Base-by-base conservation (phyloP, 2,113 vertebrate genomes). In the Nasalis larvatus region DNA sequence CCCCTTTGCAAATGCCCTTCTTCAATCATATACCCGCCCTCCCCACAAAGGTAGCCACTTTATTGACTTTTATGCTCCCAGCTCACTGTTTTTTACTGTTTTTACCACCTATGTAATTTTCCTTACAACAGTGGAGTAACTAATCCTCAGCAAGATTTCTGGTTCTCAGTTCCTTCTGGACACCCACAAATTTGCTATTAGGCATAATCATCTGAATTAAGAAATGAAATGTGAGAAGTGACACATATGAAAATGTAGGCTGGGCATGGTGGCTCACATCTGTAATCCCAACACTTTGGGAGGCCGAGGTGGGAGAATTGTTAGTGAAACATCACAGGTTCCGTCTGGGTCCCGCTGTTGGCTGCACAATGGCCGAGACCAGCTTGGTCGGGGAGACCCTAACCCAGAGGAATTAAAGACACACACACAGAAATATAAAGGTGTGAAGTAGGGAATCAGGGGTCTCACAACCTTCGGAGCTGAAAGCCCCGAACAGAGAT, bases 21-120 rank as follows among this genome's bases (percentile, higher is more conserved):
- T 69, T 47, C 7, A 60, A 30, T 74, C 8, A 30, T 20, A 6
- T 49, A 1, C 17, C 0, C 1, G 1, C 42, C 40, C 6, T 60
- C 35, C 5, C 37, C 17, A 45, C 81, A 40, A 40, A 52, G 35
- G 35, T 30, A 40, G 69, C 81, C 27, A 76, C 25, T 35, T 8
- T 42, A 45, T 42, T 52, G n/a, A 93, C 42, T 77, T 66, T 93
- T 42, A 8, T 66, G 14, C 52, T 49, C 2, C n/a, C 54, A 27
- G 27, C 42, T 68, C 78, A 27, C 17, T 78, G n/a, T 25, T 74
- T 85, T 76, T 93, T 25, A 25, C 32, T 54, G 45, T 84, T 63
- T 60, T 92, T 52, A 37, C 45, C n/a, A 66, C 56, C 6, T 25
- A 2, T 40, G 71, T 40, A 76, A 23, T 76, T 92, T 76, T 1